A percentile compares a stretch with the other conserved stretches of the same genome.
These are phyloP conservation scores for Dryobates pubescens DNA, from an alignment of 2,797 vertebrate species.

Conservation along the genomic window DNA sequence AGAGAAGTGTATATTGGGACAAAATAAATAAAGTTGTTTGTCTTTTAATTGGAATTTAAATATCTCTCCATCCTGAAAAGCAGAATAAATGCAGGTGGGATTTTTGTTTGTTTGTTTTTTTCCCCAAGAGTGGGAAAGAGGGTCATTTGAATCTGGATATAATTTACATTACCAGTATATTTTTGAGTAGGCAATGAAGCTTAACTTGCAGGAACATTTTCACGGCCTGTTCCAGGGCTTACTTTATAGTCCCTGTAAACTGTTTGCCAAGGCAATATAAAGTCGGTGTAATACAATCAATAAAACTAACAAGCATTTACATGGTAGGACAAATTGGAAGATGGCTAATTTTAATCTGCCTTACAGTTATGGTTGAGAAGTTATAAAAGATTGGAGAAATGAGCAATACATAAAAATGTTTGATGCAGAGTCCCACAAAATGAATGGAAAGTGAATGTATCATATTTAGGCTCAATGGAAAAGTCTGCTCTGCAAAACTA, in stretches of 20 bases:
- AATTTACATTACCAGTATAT: neutral
- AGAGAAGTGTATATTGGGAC: neutral
- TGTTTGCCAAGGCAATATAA: slow-evolving; percentile 25
- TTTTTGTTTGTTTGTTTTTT: neutral
- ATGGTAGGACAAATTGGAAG: slow-evolving; percentile 7
- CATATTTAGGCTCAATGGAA: neutral
- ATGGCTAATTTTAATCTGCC: slow-evolving; percentile 15
- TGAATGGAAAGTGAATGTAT: neutral
- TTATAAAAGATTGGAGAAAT: neutral
- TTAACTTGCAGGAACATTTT: slow-evolving; percentile 34
- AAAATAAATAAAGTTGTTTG: neutral
- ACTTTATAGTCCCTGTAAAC: slow-evolving; percentile 25
- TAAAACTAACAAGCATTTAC: slow-evolving; percentile 40
- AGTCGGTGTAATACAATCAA: neutral
- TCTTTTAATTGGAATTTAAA: neutral
- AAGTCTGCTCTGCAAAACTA: neutral
- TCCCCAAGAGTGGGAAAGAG: neutral
- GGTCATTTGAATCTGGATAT: neutral
- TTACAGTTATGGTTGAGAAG: slow-evolving; percentile 7
- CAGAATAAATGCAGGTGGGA: neutral
- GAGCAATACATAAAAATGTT: neutral
- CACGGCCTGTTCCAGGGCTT: slow-evolving; percentile 6
- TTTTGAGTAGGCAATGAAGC: slow-evolving; percentile 6
- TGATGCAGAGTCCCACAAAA: neutral
- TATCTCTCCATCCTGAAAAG: neutral